Evolutionary conservation across 1,140 invertebrate genomes (phyloP), one percentile per base, ranked within the genome.

Genomic region (Cydia fagiglandana): DNA sequence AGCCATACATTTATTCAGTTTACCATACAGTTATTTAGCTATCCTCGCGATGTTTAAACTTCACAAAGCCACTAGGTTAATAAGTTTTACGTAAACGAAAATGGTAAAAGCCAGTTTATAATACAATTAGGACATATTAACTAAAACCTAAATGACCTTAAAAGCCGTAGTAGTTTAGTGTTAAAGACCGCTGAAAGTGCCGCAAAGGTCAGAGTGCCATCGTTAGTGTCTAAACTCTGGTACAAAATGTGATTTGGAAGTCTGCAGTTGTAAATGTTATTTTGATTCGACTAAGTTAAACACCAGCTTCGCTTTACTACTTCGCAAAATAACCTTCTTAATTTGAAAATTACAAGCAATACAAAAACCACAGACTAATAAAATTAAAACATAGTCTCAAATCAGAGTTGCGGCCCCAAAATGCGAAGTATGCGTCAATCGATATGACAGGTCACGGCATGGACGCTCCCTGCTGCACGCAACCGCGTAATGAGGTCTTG

Each of bases 211-310:
- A 17, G 17, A 17, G 53, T 56, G n/a, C 4, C n/a, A 56, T 56
- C n/a, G 12, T 56, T 56, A 80, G 80, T 81, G 80, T 77, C 80
- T 47, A 30, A 75, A 47, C 45, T 15, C 4, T 4, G 45, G 13
- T 47, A 47, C 45, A 13, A 47, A 47, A 13, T 15, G 4, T 47
- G 45, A 47, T 15, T 47, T 47, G 38, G 7, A 41, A 0, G 45
- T 47, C 45, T 47, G 45, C 45, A 47, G 45, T 47, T 47, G 45
- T 47, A 47, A 13, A 30, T 24, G 24, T 24, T 24, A 24, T 24
- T 24, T 24, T 24, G 24, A 24, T 24, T 4, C 34, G 34, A 34
- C 34, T 34, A 30, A 30, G 30, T 4, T 30, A 34, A 34, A 34
- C 34, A 0, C 4, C 34, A 34, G 34, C 34, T 34, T 34, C 34